Evolutionary conservation across 2,888 invertebrate genomes (phyloP).

Genomic region (Amphipyra tragopoginis): DNA sequence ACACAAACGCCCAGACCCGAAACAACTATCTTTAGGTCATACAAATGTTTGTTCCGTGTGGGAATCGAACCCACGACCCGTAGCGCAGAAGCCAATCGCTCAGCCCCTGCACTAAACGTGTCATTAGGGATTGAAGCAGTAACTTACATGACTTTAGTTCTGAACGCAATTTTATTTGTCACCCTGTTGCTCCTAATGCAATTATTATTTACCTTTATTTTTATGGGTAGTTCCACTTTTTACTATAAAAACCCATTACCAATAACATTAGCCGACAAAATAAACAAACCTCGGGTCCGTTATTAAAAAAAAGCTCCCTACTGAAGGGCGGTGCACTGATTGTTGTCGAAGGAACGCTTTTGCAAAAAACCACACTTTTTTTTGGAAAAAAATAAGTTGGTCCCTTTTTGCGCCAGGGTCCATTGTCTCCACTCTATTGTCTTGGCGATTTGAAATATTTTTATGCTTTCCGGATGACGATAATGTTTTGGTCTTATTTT

Average conservation of each 20-base stretch:
- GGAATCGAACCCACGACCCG: too few relatives aligned
- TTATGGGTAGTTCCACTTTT: conserved; percentile 55
- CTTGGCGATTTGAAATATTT: conserved; percentile 88
- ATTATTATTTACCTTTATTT: conserved; percentile 39
- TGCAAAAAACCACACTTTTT: conserved; percentile 83
- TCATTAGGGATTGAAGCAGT: neutral
- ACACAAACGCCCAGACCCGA: too few relatives aligned
- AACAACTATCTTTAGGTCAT: too few relatives aligned
- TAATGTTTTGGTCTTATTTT: conserved; percentile 87
- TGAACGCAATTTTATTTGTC: neutral
- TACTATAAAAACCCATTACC: conserved; percentile 75
- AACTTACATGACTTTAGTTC: neutral
- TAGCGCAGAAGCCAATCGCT: too few relatives aligned
- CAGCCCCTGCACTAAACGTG: too few relatives aligned
- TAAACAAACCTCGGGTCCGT: conserved; percentile 85
- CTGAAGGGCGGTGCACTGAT: conserved; percentile 81
- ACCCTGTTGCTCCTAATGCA: conserved; percentile 7
- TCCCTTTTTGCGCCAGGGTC: conserved; percentile 83
- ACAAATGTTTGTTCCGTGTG: too few relatives aligned
- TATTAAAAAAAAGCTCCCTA: conserved; percentile 76
- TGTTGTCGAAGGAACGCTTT: conserved; percentile 81
- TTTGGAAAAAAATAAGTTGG: conserved; percentile 75
- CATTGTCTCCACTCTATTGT: conserved; percentile 88
- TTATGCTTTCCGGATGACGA: conserved; percentile 88
- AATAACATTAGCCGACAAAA: conserved; percentile 79